Evolutionary conservation across 2,888 invertebrate genomes (phyloP).

Genomic region (Mythimna ferrago): DNA sequence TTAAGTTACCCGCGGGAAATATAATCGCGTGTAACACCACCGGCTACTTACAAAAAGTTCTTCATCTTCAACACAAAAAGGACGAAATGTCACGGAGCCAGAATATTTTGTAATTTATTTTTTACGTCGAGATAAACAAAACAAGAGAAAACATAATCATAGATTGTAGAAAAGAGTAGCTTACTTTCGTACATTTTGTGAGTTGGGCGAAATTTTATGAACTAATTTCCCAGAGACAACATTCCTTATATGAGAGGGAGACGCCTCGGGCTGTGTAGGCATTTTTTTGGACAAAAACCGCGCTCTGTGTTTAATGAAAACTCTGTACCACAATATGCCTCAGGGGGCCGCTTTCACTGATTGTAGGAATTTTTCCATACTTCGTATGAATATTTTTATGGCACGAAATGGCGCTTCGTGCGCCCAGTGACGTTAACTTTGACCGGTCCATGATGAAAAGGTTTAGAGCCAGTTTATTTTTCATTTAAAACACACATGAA

Average conservation of each 20-base stretch:
- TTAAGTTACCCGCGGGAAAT: conserved; percentile 40
- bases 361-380: conserved; percentile 85
- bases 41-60: conserved; percentile 44
- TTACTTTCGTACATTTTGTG: conserved; percentile 71
- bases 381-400: conserved; percentile 84
- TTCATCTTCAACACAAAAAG: conserved; percentile 47
- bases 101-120: conserved; percentile 59
- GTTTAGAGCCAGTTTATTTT: conserved; percentile 62
- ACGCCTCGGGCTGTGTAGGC: conserved; percentile 82
- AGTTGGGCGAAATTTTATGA: conserved; percentile 84
- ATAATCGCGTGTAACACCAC: conserved; percentile 40
- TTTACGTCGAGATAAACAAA: conserved; percentile 53
- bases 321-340: conserved; percentile 86
- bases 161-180: conserved; percentile 67
- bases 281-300: conserved; percentile 85
- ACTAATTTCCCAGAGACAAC: conserved; percentile 88
- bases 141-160: conserved; percentile 68
- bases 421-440: conserved; percentile 63
- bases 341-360: conserved; percentile 86
- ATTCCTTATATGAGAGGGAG: conserved; percentile 84
- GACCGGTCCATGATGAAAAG: conserved; percentile 67
- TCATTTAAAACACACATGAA: conserved; percentile 57
- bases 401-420: conserved; percentile 65
- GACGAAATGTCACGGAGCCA: conserved; percentile 40
- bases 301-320: conserved; percentile 89